phyloP scores from a whole-genome alignment of 1,140 invertebrate species.

The Drosophila nigromelanica region DNA sequence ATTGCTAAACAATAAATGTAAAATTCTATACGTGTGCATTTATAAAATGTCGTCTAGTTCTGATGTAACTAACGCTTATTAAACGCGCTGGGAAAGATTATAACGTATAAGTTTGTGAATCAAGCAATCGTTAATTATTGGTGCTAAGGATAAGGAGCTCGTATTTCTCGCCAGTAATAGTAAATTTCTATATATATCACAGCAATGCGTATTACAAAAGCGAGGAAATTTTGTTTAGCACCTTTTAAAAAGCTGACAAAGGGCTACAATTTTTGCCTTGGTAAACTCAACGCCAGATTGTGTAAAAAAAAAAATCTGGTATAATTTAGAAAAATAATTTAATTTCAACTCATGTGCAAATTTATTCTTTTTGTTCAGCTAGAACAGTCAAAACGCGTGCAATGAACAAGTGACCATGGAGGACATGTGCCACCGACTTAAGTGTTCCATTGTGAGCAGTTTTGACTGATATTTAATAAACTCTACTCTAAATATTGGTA shows the following conservation, averaged over 20 bases:
- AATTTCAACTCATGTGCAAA: conserved; percentile 3
- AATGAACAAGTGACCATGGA: background rate
- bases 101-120: no score
- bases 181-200: conserved; percentile 4
- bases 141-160: no score
- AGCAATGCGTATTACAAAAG: background rate
- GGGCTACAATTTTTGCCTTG: no score
- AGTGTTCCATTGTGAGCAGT: background rate
- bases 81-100: no score
- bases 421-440: background rate
- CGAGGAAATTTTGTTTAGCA: no score
- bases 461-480: conserved; percentile 1
- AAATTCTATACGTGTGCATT: background rate
- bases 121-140: no score
- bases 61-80: no score
- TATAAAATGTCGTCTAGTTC: no score
- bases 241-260: background rate
- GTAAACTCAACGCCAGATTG: no score
- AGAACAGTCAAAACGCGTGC: background rate
- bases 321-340: background rate
- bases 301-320: background rate
- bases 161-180: background rate
- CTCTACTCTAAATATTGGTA: conserved; percentile 15
- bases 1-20: conserved; percentile 15
- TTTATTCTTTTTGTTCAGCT: conserved; percentile 4